Evolutionary conservation across 2,797 vertebrate genomes (phyloP).

Genomic region (Champsocephalus esox): DNA sequence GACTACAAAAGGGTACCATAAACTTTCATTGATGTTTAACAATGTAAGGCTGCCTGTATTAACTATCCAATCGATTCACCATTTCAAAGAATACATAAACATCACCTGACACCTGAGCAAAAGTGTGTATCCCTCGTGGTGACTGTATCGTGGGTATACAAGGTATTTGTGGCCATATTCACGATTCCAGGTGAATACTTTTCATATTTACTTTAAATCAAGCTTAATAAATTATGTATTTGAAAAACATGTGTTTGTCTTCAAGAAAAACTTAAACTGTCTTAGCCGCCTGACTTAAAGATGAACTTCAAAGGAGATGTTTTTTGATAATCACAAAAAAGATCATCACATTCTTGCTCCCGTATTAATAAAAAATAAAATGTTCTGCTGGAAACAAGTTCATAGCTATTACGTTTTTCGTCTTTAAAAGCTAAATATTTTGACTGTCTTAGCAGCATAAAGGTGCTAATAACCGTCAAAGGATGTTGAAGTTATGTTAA

Average conservation of each 20-base stretch:
- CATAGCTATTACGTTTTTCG: too few species aligned
- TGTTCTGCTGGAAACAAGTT: background rate
- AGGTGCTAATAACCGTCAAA: slow-evolving; percentile 4
- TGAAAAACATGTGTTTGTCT: background rate
- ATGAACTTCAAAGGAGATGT: background rate
- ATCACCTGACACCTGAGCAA: slow-evolving; percentile 55
- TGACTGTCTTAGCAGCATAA: background rate
- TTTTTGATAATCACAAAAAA: too few species aligned
- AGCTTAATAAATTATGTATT: background rate
- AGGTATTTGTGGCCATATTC: background rate
- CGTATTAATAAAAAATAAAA: too few species aligned
- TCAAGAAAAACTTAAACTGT: background rate
- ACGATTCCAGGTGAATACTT: background rate
- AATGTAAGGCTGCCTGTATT: slow-evolving; percentile 62
- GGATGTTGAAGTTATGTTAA: background rate
- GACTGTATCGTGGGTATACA: slow-evolving; percentile 21
- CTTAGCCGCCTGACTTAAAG: background rate
- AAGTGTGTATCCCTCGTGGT: slow-evolving; percentile 19
- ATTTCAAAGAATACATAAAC: slow-evolving; percentile 73
- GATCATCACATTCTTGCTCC: too few species aligned
- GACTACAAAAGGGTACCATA: slow-evolving; percentile 82
- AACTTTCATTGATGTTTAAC: slow-evolving; percentile 81
- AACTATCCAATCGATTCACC: slow-evolving; percentile 75
- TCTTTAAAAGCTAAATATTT: background rate
- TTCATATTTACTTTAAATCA: background rate